Conservation (phyloP, 2,888 invertebrate species). For the Xanthorhoe designata region DNA sequence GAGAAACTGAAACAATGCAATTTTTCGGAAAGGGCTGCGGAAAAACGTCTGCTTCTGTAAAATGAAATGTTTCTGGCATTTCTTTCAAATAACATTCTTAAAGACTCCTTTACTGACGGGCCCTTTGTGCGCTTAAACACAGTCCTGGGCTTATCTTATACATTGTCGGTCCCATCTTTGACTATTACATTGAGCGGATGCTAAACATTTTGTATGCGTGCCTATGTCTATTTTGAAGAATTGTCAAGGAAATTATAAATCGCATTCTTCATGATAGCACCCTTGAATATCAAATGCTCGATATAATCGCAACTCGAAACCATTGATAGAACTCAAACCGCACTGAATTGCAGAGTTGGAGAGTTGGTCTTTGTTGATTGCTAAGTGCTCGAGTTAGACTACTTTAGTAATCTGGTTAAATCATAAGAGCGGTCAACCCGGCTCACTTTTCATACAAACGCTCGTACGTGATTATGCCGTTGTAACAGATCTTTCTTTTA, state of each 20-base stretch:
- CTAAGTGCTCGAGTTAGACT: constrained; percentile 2
- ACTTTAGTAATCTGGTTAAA: neutral
- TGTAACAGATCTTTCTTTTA: too few species aligned
- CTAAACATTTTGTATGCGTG: neutral
- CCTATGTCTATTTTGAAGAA: neutral
- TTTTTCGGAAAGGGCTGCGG: neutral
- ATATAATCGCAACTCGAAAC: neutral
- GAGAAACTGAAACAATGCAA: too few species aligned
- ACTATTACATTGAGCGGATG: neutral
- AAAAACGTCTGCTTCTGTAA: neutral
- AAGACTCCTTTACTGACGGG: neutral
- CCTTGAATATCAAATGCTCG: neutral
- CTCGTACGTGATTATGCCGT: too few species aligned
- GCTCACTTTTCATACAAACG: too few species aligned
- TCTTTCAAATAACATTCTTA: neutral
- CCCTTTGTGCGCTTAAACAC: neutral
- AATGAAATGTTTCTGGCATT: neutral
- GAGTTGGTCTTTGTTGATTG: constrained; percentile 10
- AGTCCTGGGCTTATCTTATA: neutral
- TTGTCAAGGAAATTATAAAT: neutral
- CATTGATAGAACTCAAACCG: constrained; percentile 1
- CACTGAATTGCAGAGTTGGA: constrained; percentile 2
- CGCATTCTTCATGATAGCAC: neutral
- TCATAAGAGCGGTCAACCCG: too few species aligned
- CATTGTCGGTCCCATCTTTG: neutral